Conservation (phyloP, 2,113 vertebrate species). For the Solenodon paradoxus region DNA sequence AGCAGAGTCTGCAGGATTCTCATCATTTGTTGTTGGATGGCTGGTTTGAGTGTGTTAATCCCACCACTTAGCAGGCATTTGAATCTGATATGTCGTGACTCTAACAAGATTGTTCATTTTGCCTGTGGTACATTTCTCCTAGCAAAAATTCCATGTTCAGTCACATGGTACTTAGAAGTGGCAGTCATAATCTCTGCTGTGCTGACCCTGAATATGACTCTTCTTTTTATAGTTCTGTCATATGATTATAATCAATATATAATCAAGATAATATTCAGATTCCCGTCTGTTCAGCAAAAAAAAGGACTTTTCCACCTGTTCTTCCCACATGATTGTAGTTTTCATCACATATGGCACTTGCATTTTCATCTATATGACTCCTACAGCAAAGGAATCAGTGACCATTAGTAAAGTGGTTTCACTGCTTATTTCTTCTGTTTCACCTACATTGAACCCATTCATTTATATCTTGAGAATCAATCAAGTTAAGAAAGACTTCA, state of each 20-base stretch:
- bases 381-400: no score
- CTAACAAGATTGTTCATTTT: neutral
- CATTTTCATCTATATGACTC: no score
- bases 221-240: conserved; percentile 52
- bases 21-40: conserved; percentile 22
- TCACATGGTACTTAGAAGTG: neutral
- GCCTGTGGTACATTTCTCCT: neutral
- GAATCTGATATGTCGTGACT: conserved; percentile 5
- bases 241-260: conserved; percentile 57
- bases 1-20: neutral
- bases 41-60: conserved; percentile 22
- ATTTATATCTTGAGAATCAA: no score
- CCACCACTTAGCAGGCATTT: conserved; percentile 8
- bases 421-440: no score
- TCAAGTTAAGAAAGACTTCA: no score
- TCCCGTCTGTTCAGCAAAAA: neutral
- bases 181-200: neutral
- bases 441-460: no score
- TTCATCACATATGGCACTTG: no score
- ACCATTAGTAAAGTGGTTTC: no score
- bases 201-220: conserved; percentile 41
- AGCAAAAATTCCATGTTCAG: conserved; percentile 18
- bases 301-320: no score
- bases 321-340: no score
- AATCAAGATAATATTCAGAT: conserved; percentile 25